phyloP scores from a whole-genome alignment of 1,140 invertebrate genomes.

The Eupristina koningsbergeri region DNA sequence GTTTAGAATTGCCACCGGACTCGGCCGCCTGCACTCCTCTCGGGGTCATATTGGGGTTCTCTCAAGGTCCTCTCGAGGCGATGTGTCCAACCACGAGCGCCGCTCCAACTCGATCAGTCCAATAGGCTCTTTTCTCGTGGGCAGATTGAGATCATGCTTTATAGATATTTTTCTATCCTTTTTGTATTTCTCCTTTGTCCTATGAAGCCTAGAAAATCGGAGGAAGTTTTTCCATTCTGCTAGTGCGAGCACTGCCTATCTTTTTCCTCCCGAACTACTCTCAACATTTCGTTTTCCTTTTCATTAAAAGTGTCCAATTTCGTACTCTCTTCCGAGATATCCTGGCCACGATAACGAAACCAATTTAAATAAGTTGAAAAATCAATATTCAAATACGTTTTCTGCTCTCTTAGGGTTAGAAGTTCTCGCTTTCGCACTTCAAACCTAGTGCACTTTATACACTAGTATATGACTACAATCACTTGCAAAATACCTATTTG shows the following conservation, averaged over 20 bases:
- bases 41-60: neutral
- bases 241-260: neutral
- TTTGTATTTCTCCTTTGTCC: slow-evolving; percentile 51
- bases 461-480: neutral
- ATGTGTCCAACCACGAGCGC: too few species aligned
- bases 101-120: slow-evolving; percentile 48
- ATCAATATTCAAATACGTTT: slow-evolving; percentile 52
- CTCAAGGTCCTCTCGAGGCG: slow-evolving; percentile 31
- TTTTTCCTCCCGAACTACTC: neutral
- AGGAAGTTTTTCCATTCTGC: neutral
- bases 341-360: slow-evolving; percentile 34
- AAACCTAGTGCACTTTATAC: neutral
- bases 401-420: neutral
- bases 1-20: too few species aligned
- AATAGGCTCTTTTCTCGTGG: slow-evolving; percentile 7
- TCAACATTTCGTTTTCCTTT: slow-evolving; percentile 47
- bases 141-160: slow-evolving; percentile 55
- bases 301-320: slow-evolving; percentile 52
- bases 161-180: slow-evolving; percentile 49
- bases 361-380: slow-evolving; percentile 51
- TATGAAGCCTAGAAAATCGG: neutral
- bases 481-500: neutral
- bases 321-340: slow-evolving; percentile 42
- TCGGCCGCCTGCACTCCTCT: too few species aligned
- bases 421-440: neutral